Percentiles rank a stretch among this genome's conserved stretches.
Evolutionary conservation across 2,113 vertebrate species (phyloP).

Genomic region (Brachyhypopomus gauderio): DNA sequence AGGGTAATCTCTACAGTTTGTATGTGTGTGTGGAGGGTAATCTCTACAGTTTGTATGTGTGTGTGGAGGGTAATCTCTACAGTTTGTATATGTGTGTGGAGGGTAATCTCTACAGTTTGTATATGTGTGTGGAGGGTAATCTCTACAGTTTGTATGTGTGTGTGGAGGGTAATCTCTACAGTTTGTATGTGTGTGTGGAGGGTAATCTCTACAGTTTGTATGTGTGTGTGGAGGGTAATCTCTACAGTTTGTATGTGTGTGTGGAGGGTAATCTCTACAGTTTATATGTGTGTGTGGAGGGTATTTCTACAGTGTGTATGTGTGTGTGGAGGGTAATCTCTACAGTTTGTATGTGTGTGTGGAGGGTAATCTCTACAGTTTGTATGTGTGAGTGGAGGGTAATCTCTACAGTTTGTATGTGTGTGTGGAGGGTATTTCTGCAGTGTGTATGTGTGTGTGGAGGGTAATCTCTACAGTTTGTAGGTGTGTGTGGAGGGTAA

Average conservation of each 20-base stretch:
- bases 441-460: too few relatives aligned
- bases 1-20: not conserved
- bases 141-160: not conserved
- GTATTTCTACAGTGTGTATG: too few relatives aligned
- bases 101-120: too few relatives aligned
- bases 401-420: not conserved
- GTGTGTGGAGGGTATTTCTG: conserved; percentile 17
- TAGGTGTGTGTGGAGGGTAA: not conserved
- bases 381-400: not conserved
- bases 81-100: not conserved
- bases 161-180: too few relatives aligned
- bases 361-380: too few relatives aligned
- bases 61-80: not conserved
- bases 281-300: not conserved
- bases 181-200: too few relatives aligned
- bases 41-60: too few relatives aligned
- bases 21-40: conserved; percentile 1
- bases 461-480: not conserved
- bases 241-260: too few relatives aligned
- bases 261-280: not conserved
- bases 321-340: not conserved
- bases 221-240: conserved; percentile 9
- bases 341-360: not conserved
- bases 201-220: not conserved
- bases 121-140: not conserved